Evolutionary conservation across 2,888 invertebrate genomes (phyloP).

Genomic region (Drosophila pseudotakahashii): DNA sequence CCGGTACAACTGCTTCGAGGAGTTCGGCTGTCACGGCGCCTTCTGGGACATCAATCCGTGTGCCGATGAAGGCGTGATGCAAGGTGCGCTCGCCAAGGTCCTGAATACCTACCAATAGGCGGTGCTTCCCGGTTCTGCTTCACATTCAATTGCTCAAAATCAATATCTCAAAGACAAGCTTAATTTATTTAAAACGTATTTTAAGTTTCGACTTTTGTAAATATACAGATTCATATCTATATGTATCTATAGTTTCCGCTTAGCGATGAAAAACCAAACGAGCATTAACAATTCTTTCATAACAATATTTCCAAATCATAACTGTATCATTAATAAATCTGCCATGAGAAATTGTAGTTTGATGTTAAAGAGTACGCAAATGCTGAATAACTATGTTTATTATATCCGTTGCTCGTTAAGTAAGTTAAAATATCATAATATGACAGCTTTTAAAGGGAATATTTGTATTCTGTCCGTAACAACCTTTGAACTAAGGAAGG

Average conservation of each 20-base stretch:
- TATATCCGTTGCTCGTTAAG: not conserved
- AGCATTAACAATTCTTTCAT: not conserved
- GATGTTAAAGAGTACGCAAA: no score
- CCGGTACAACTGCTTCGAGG: slow-evolving; percentile 88
- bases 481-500: no score
- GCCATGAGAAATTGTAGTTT: not conserved
- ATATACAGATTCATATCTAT: slow-evolving; percentile 28
- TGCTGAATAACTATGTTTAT: not conserved
- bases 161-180: slow-evolving; percentile 5
- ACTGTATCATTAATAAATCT: not conserved
- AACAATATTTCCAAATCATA: not conserved
- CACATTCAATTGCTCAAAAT: slow-evolving; percentile 5
- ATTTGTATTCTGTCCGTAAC: no score
- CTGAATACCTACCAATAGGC: slow-evolving; percentile 15
- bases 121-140: slow-evolving; percentile 3
- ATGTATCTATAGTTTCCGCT: slow-evolving; percentile 1
- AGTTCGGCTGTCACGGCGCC: slow-evolving; percentile 88
- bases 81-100: slow-evolving; percentile 52
- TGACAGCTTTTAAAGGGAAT: no score
- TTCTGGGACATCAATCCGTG: slow-evolving; percentile 91
- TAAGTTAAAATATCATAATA: no score
- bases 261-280: slow-evolving; percentile 1
- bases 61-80: slow-evolving; percentile 85
- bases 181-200: slow-evolving; percentile 39
- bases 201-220: slow-evolving; percentile 15